Evolutionary conservation across 2,113 vertebrate species (phyloP).

Genomic region (Callaeas wilsoni): DNA sequence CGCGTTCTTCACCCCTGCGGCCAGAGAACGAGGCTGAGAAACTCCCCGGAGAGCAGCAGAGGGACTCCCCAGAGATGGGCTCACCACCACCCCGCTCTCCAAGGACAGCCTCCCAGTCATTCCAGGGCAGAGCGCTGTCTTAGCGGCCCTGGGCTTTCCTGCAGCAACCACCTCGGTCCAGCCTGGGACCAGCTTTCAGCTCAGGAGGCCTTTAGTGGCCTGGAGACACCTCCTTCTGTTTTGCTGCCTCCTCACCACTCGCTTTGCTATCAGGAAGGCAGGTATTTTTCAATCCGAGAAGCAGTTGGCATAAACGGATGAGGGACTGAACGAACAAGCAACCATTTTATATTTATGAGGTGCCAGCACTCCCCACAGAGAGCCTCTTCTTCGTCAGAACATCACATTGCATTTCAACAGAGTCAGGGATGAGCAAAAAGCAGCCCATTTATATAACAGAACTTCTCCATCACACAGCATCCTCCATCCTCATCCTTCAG

Average conservation of each 20-base stretch:
- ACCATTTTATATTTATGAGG: background rate
- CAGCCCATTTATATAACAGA: background rate
- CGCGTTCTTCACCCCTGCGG: slow-evolving; percentile 89
- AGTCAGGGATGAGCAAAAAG: background rate
- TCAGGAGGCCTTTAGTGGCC: background rate
- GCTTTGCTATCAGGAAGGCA: background rate
- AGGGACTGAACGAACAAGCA: background rate
- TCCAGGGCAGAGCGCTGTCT: background rate
- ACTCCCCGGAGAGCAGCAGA: too few species aligned
- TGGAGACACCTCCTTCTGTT: background rate
- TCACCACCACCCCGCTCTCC: background rate
- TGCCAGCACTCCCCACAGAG: background rate
- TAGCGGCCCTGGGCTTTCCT: background rate
- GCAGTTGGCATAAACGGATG: background rate
- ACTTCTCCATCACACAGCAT: background rate
- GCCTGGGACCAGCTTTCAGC: background rate
- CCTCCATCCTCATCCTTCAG: background rate
- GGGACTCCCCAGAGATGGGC: accelerated
- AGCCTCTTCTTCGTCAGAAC: background rate
- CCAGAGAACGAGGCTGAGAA: background rate
- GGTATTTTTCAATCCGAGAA: background rate
- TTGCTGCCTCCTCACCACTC: background rate
- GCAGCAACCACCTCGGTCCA: background rate
- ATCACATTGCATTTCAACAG: background rate
- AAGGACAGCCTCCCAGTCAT: background rate